Evolutionary conservation across 2,888 invertebrate species (phyloP).

Genomic region (Amphiduros pacificus): DNA sequence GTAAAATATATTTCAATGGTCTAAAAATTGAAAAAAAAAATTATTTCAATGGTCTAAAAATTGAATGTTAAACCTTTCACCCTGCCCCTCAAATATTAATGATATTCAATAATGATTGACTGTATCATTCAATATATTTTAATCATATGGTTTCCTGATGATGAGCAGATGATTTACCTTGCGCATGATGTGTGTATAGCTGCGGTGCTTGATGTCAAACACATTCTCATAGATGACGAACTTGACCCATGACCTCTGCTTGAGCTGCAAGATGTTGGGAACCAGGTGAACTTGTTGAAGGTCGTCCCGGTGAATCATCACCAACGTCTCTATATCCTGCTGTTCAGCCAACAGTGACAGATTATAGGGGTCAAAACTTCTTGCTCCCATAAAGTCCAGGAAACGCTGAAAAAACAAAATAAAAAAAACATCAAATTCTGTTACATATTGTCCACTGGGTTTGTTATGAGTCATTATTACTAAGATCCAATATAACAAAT

Average conservation of each 20-base stretch:
- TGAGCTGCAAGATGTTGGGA: constrained; percentile 28
- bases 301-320: constrained; percentile 24
- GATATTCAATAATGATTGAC: no score
- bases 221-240: constrained; percentile 25
- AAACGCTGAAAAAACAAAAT: constrained; percentile 19
- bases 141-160: no score
- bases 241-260: constrained; percentile 23
- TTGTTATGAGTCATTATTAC: background rate
- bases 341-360: constrained; percentile 10
- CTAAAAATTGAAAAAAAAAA: no score
- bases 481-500: background rate
- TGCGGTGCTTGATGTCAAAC: constrained; percentile 24
- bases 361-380: constrained; percentile 28
- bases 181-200: constrained; percentile 18
- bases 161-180: no score
- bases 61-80: no score
- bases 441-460: background rate
- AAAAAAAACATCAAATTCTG: background rate
- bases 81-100: no score
- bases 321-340: constrained; percentile 17
- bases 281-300: constrained; percentile 15
- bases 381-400: constrained; percentile 24
- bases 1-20: no score
- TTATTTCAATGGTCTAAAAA: no score
- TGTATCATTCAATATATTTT: no score